Percentiles rank a stretch among this genome's conserved stretches.
Evolutionary conservation across 2,113 vertebrate genomes (phyloP).

Genomic region (Eolophus roseicapilla): DNA sequence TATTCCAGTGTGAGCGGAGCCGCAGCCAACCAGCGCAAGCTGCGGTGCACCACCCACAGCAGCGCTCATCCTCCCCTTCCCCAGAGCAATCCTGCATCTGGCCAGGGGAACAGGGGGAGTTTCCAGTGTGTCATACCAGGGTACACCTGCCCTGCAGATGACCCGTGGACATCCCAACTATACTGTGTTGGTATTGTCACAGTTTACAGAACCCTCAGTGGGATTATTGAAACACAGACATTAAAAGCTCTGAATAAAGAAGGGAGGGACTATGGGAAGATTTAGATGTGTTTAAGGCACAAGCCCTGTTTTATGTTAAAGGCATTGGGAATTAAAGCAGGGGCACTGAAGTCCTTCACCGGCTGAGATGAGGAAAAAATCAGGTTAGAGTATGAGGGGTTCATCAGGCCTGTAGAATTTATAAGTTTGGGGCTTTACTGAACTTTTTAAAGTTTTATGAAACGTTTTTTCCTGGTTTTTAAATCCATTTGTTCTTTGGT

Average conservation of each 20-base stretch:
- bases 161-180: neutral
- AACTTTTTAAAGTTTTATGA: neutral
- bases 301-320: neutral
- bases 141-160: slow-evolving; percentile 58
- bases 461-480: neutral
- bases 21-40: slow-evolving; percentile 69
- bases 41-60: slow-evolving; percentile 59
- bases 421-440: neutral
- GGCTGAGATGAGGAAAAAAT: neutral
- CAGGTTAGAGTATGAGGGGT: neutral
- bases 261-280: neutral
- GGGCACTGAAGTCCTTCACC: neutral
- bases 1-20: slow-evolving; percentile 52
- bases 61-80: slow-evolving; percentile 59
- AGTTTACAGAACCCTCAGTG: neutral
- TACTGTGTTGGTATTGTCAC: neutral
- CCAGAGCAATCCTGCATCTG: slow-evolving; percentile 63
- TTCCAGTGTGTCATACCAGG: neutral
- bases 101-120: neutral
- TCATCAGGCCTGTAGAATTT: neutral
- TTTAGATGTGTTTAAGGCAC: neutral
- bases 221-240: neutral
- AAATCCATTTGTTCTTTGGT: neutral
- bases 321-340: neutral
- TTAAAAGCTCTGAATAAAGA: neutral